Percentiles rank a stretch among this genome's conserved stretches.
phyloP scores from a whole-genome alignment of 2,888 invertebrate genomes.

The Thysanoteuthis rhombus region DNA sequence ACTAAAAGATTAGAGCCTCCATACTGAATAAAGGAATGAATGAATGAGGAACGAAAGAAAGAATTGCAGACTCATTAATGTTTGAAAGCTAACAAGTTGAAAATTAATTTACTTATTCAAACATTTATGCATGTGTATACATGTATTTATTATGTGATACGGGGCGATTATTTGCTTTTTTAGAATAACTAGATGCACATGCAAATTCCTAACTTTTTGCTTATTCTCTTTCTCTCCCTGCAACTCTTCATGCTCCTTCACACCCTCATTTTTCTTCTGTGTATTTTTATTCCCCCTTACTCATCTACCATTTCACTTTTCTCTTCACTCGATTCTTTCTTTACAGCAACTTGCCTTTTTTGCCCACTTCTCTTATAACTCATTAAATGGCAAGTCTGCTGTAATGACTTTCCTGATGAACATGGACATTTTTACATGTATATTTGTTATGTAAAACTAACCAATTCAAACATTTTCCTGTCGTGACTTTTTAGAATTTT shows the following conservation, averaged over 20 bases:
- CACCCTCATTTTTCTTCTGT: not conserved
- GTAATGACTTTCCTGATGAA: not conserved
- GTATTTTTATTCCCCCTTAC: not conserved
- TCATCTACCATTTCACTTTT: not conserved
- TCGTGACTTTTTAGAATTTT: not conserved
- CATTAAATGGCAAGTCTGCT: not conserved
- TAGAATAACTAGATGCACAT: not conserved
- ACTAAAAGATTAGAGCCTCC: not conserved
- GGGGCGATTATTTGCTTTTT: not conserved
- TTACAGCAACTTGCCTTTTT: not conserved
- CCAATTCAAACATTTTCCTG: not conserved
- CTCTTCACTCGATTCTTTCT: not conserved
- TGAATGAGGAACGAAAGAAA: not conserved
- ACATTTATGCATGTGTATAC: not conserved
- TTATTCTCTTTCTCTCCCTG: not conserved
- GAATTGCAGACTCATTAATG: not conserved
- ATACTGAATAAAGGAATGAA: not conserved
- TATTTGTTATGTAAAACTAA: not conserved
- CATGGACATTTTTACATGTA: not conserved
- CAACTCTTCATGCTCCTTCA: not conserved
- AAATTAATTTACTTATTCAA: not conserved
- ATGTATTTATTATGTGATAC: not conserved
- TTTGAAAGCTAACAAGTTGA: not conserved
- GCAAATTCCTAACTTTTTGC: slow-evolving; percentile 12
- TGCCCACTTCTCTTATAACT: not conserved